Conservation (phyloP, 2,797 vertebrate genomes). For the Micropoecilia bifurca region DNA sequence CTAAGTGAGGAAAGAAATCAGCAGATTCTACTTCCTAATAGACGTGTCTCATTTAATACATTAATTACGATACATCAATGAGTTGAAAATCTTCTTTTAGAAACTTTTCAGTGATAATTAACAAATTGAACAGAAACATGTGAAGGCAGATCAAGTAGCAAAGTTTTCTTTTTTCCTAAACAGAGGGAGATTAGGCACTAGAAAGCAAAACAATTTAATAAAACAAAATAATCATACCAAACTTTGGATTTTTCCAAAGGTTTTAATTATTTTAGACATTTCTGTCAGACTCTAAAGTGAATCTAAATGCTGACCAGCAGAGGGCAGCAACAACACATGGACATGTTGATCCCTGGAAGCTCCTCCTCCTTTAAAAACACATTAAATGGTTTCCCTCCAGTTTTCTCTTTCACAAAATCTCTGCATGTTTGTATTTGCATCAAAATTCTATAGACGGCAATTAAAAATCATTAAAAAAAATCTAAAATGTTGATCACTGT, state of each 20-base stretch:
- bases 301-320: conserved; percentile 23
- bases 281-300: no score
- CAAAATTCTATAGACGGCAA: neutral
- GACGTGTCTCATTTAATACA: no score
- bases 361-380: conserved; percentile 12
- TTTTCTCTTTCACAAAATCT: neutral
- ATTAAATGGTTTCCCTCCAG: neutral
- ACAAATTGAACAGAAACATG: neutral
- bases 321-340: conserved; percentile 23
- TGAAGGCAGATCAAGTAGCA: neutral
- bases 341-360: neutral
- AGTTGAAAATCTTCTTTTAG: neutral
- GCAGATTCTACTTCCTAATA: no score
- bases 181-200: no score
- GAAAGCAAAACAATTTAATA: neutral
- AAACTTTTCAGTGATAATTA: neutral
- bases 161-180: no score
- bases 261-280: neutral
- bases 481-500: conserved; percentile 2
- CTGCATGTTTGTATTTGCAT: neutral
- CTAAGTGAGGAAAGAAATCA: no score
- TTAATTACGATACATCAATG: no score
- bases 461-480: no score
- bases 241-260: neutral
- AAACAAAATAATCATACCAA: neutral